A percentile compares a stretch with the other conserved stretches of the same genome.
phyloP scores from a whole-genome alignment of 1,140 invertebrate genomes.

The Sminthurinus signatus region DNA sequence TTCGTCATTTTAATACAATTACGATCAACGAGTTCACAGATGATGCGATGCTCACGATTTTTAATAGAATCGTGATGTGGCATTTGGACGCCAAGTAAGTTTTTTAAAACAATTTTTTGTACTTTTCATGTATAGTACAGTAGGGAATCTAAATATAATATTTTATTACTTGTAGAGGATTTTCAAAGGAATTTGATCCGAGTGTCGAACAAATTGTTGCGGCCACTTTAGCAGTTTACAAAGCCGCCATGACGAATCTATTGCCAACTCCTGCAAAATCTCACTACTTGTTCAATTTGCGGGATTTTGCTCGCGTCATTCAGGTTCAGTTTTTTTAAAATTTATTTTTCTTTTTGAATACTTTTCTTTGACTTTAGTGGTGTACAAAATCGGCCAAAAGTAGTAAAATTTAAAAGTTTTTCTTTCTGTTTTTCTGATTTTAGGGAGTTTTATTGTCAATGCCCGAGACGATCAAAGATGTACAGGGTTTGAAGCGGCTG shows the following conservation, averaged over 20 bases:
- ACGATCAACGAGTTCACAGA: conserved; percentile 88
- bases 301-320: conserved; percentile 89
- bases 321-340: conserved; percentile 53
- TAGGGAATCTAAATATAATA: too few relatives aligned
- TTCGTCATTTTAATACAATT: conserved; percentile 81
- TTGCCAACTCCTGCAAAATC: conserved; percentile 65
- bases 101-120: conserved; percentile 15
- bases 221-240: conserved; percentile 81
- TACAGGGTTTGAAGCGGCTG: conserved; percentile 79
- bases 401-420: too few relatives aligned
- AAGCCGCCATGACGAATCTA: conserved; percentile 69
- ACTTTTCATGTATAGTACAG: too few relatives aligned
- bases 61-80: conserved; percentile 86
- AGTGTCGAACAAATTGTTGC: conserved; percentile 81
- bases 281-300: conserved; percentile 77
- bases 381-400: too few relatives aligned
- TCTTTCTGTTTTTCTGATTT: too few relatives aligned
- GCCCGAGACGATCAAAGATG: conserved; percentile 81
- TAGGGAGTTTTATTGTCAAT: conserved; percentile 85
- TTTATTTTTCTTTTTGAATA: conserved; percentile 42
- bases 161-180: conserved; percentile 62
- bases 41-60: conserved; percentile 75
- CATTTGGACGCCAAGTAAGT: conserved; percentile 77
- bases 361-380: too few relatives aligned
- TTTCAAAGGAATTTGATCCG: conserved; percentile 90